phyloP scores from a whole-genome alignment of 2,113 vertebrate species.

The Hassar affinis region DNA sequence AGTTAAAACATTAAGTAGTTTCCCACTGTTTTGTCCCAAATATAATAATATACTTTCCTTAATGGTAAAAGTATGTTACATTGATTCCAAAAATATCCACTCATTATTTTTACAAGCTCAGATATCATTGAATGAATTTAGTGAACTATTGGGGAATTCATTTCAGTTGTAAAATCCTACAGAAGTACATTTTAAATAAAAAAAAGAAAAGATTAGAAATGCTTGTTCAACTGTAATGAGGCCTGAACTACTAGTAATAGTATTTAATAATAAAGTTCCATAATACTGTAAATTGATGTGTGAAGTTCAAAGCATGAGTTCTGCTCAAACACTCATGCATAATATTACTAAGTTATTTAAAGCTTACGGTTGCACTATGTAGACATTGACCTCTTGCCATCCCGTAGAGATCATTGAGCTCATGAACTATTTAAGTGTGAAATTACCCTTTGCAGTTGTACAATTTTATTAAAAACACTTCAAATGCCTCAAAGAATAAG shows the following conservation, averaged over 20 bases:
- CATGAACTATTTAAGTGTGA: conserved; percentile 54
- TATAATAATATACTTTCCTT: not conserved
- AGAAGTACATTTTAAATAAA: not conserved
- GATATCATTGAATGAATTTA: not conserved
- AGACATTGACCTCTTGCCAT: conserved; percentile 47
- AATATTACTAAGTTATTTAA: conserved; percentile 47
- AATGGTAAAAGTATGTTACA: not conserved
- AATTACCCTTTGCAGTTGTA: conserved; percentile 49
- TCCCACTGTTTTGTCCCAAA: not conserved
- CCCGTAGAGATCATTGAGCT: conserved; percentile 46
- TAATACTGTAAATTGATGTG: not conserved
- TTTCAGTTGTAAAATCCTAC: too few species aligned
- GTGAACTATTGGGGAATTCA: not conserved
- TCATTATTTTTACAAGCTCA: not conserved
- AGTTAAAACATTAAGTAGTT: not conserved
- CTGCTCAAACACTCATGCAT: conserved; percentile 22
- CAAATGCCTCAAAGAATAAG: not conserved
- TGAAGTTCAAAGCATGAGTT: conserved; percentile 16
- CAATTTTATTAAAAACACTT: conserved; percentile 44
- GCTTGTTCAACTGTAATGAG: not conserved
- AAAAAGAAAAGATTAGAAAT: not conserved
- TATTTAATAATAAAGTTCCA: not conserved
- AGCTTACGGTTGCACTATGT: conserved; percentile 46
- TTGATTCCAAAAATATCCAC: not conserved
- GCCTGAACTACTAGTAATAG: too few species aligned